Conservation (phyloP, 1,140 invertebrate species). For the Platorchestia sp. region DNA sequence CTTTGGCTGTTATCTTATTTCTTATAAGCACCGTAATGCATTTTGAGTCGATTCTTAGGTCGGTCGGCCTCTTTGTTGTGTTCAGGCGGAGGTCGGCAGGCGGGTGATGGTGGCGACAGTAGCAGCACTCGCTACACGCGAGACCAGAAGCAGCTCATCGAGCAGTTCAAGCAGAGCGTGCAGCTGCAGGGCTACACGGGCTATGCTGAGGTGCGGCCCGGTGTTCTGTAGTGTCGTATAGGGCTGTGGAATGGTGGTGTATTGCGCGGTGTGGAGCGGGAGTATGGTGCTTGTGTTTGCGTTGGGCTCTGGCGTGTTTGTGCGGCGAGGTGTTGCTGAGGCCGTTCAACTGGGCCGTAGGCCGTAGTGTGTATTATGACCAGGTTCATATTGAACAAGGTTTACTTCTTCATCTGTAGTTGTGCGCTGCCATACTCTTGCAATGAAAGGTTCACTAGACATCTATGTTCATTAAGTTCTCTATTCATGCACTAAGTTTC, state of each 20-base stretch:
- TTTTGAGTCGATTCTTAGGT: not conserved
- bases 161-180: slow-evolving; percentile 38
- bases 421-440: not conserved
- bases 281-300: not conserved
- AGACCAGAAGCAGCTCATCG: slow-evolving; percentile 30
- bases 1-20: no score
- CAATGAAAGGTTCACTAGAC: not conserved
- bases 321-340: no score
- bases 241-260: no score
- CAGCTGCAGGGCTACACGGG: slow-evolving; percentile 36
- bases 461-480: not conserved
- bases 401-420: not conserved
- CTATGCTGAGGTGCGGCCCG: not conserved
- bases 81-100: not conserved
- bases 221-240: no score
- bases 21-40: no score
- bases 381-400: not conserved
- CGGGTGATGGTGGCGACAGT: not conserved
- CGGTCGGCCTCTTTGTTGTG: not conserved
- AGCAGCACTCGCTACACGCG: slow-evolving; percentile 13
- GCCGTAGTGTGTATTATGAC: not conserved
- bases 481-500: not conserved
- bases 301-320: no score
- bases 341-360: no score
- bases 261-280: no score